Evolutionary conservation across 2,113 vertebrate genomes (phyloP).

Genomic region (Lathamus discolor): DNA sequence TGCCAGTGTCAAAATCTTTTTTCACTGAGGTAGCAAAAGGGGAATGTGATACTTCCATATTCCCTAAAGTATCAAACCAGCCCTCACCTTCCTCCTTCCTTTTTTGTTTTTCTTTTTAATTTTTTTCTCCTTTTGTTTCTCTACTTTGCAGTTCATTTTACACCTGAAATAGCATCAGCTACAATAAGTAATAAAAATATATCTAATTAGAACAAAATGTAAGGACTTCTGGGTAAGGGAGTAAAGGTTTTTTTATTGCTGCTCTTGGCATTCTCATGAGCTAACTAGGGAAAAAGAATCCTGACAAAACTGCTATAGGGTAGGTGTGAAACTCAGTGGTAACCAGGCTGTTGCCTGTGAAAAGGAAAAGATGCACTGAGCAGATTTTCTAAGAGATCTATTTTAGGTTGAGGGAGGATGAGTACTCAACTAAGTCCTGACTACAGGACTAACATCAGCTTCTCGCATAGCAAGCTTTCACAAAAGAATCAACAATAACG

Average conservation of each 20-base stretch:
- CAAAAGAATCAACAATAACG: not conserved
- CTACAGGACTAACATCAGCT: not conserved
- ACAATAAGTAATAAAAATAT: not conserved
- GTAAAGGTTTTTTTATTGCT: not conserved
- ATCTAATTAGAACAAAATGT: not conserved
- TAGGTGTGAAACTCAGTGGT: not conserved
- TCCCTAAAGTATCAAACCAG: not conserved
- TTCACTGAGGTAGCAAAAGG: not conserved
- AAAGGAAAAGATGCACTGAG: not conserved
- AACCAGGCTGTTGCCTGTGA: not conserved
- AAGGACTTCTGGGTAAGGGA: not conserved
- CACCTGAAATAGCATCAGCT: not conserved
- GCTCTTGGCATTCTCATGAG: not conserved
- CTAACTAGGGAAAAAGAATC: not conserved
- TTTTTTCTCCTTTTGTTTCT: not conserved
- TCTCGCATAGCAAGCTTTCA: not conserved
- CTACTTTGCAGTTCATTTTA: not conserved
- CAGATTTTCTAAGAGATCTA: not conserved
- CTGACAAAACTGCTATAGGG: not conserved
- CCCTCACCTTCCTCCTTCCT: fast-evolving
- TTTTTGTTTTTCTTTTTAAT: not conserved
- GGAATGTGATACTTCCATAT: not conserved
- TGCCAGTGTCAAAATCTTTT: not conserved
- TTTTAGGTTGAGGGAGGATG: not conserved
- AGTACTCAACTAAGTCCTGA: not conserved